Evolutionary conservation across 1,140 invertebrate species (phyloP).

Genomic region (Acromyrmex heyeri): DNA sequence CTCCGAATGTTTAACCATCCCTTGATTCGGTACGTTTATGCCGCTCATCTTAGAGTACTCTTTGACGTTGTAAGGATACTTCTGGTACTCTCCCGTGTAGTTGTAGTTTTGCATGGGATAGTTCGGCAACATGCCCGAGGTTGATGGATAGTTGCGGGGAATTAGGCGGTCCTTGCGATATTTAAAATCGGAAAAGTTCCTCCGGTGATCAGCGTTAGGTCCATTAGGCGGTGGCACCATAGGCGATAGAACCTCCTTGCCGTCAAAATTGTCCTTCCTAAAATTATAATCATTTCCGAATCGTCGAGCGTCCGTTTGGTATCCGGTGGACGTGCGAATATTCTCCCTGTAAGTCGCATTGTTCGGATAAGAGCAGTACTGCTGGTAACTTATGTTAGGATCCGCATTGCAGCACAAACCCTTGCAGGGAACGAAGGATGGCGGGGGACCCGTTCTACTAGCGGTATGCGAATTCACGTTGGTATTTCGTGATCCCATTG

Average conservation of each 20-base stretch:
- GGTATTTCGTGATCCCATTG: conserved; percentile 65
- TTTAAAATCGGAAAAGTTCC: conserved; percentile 81
- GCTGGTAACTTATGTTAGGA: conserved; percentile 78
- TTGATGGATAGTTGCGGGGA: conserved; percentile 76
- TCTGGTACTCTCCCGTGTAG: conserved; percentile 80
- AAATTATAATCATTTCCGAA: conserved; percentile 77
- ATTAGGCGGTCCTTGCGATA: conserved; percentile 80
- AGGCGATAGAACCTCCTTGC: conserved; percentile 72
- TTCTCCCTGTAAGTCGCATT: conserved; percentile 81
- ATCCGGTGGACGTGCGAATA: conserved; percentile 71
- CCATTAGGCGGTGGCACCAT: conserved; percentile 66
- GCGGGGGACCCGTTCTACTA: conserved; percentile 69
- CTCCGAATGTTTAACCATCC: conserved; percentile 82
- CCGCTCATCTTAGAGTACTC: conserved; percentile 77
- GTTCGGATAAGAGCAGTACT: conserved; percentile 79
- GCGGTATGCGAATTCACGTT: conserved; percentile 70
- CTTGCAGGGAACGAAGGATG: conserved; percentile 81
- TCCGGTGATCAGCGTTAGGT: conserved; percentile 75
- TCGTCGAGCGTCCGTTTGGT: conserved; percentile 77
- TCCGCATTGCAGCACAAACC: conserved; percentile 82
- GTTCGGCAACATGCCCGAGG: conserved; percentile 77
- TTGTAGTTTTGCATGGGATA: conserved; percentile 82
- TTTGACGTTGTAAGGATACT: conserved; percentile 81
- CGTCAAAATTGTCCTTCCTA: conserved; percentile 79
- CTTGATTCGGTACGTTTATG: conserved; percentile 70